Percentiles rank a stretch among this genome's conserved stretches.
These are phyloP conservation scores for Hydra vulgaris DNA, from an alignment of 30 jellyfish, hydroid and myxozoan species.

Conservation along the genomic window DNA sequence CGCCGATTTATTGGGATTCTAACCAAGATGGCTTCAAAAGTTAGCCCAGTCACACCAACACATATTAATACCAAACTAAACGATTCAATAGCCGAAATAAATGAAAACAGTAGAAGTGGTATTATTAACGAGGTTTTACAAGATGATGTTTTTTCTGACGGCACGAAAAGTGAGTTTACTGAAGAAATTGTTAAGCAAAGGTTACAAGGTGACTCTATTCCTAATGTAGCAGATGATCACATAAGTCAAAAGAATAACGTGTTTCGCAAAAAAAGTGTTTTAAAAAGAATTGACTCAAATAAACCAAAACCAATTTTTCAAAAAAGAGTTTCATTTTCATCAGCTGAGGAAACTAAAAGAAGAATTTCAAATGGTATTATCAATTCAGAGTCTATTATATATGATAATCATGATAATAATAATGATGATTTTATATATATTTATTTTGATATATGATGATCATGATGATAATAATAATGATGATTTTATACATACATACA, in stretches of 20 bases:
- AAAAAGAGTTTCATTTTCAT: constrained; percentile 85
- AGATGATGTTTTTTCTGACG: constrained; percentile 23
- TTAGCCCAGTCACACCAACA: constrained; percentile 32
- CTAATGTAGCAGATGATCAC: constrained; percentile 3
- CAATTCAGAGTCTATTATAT: too few relatives aligned
- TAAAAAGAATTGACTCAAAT: constrained; percentile 39
- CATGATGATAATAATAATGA: too few relatives aligned
- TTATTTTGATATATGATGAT: too few relatives aligned
- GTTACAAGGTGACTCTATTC: constrained; percentile 24
- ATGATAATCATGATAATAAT: not conserved
- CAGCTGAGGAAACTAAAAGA: constrained; percentile 60
- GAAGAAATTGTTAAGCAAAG: not conserved
- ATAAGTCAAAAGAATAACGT: not conserved
- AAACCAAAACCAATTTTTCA: constrained; percentile 41
- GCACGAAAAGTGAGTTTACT: not conserved
- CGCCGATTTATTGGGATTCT: not conserved
- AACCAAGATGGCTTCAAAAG: constrained; percentile 36
- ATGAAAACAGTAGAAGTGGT: constrained; percentile 20
- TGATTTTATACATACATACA: too few relatives aligned
- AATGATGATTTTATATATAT: too few relatives aligned
- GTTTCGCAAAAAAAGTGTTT: constrained; percentile 71
- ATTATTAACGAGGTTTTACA: constrained; percentile 18
- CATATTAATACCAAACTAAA: constrained; percentile 8
- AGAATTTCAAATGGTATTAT: constrained; percentile 75
- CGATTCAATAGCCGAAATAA: constrained; percentile 2